Evolutionary conservation across 2,888 invertebrate genomes (phyloP).

Genomic region (Cynaeus angustus): DNA sequence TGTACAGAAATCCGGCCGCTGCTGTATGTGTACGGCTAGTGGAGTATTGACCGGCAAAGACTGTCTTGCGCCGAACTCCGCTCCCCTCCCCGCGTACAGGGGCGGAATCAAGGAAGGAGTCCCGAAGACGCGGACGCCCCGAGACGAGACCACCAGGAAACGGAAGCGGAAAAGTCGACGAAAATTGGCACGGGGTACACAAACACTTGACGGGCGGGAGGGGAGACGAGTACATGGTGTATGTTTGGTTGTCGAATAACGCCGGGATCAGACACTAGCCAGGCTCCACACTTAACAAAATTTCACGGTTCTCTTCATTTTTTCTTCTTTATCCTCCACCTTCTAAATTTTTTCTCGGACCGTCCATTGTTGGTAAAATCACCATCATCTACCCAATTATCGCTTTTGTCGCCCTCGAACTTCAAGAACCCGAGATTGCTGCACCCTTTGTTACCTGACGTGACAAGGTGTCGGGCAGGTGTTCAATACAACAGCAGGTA

Average conservation of each 20-base stretch:
- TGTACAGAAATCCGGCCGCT: constrained; percentile 42
- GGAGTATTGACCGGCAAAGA: constrained; percentile 60
- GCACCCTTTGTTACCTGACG: constrained; percentile 8
- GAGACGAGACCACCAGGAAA: constrained; percentile 11
- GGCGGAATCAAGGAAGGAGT: constrained; percentile 45
- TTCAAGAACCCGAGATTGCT: neutral
- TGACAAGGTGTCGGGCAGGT: constrained; percentile 14
- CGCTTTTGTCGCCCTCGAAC: neutral
- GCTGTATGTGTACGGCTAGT: constrained; percentile 49
- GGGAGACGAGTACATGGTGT: neutral
- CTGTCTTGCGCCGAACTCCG: constrained; percentile 59
- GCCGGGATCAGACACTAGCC: too few species aligned
- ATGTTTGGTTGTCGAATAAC: neutral
- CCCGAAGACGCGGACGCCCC: constrained; percentile 30
- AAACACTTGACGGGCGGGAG: neutral
- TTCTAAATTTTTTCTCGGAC: too few species aligned
- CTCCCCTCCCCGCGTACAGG: constrained; percentile 52
- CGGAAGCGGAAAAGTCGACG: constrained; percentile 27
- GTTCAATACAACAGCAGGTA: constrained; percentile 27
- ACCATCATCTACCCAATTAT: neutral
- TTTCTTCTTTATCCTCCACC: too few species aligned
- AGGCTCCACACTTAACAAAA: too few species aligned
- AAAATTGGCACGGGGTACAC: constrained; percentile 15
- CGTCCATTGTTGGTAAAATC: too few species aligned
- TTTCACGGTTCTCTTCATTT: too few species aligned